phyloP scores from a whole-genome alignment of 2,113 vertebrate species.

The Ariopsis seemanni region DNA sequence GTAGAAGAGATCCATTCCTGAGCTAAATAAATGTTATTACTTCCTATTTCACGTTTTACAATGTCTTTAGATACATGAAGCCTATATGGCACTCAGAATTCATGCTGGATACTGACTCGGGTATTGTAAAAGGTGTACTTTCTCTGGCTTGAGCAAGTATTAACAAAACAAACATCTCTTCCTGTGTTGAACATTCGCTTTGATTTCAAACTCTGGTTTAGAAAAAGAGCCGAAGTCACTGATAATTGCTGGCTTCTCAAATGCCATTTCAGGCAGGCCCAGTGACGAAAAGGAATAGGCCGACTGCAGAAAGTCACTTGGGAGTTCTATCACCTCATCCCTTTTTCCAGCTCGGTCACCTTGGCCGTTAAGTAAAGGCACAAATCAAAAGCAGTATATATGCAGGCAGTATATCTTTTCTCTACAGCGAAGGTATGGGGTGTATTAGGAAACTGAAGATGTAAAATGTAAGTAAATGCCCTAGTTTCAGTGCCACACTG shows the following conservation, averaged over 20 bases:
- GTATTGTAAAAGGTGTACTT: not conserved
- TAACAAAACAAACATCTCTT: slow-evolving; percentile 4
- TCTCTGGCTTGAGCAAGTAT: not conserved
- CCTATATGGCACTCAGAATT: not conserved
- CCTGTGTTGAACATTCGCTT: not conserved
- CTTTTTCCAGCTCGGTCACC: not conserved
- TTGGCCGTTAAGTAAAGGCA: no score
- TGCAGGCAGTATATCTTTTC: not conserved
- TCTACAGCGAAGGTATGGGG: not conserved
- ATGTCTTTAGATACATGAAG: not conserved
- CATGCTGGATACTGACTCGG: not conserved
- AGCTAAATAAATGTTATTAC: not conserved
- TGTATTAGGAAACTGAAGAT: not conserved
- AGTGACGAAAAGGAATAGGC: not conserved
- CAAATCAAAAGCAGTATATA: not conserved
- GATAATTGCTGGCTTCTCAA: not conserved
- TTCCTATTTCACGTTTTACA: not conserved
- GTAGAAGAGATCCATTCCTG: not conserved
- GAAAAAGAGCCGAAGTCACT: not conserved
- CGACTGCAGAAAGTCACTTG: not conserved
- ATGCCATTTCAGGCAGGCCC: not conserved
- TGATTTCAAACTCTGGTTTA: not conserved
- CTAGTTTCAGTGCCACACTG: not conserved
- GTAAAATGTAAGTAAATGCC: not conserved
- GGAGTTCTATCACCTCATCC: not conserved